Evolutionary conservation across 2,113 vertebrate genomes (phyloP).

Genomic region (Phocoena phocoena): DNA sequence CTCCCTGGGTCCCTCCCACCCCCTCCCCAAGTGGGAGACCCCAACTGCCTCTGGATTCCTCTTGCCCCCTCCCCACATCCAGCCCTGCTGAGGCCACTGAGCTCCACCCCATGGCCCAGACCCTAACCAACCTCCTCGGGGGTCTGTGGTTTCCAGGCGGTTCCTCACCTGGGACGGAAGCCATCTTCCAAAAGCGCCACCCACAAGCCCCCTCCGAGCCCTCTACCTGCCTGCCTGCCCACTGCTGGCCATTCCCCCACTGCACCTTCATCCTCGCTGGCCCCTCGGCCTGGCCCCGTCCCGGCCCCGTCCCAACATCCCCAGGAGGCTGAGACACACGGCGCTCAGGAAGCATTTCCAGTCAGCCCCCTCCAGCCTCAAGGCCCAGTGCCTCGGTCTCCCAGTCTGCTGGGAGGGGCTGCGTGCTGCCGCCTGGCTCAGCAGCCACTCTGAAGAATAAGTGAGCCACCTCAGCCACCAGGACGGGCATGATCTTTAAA

Average conservation of each 20-base stretch:
- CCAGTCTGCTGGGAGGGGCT: not conserved
- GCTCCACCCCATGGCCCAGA: not conserved
- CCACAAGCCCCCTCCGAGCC: not conserved
- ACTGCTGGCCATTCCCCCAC: not conserved
- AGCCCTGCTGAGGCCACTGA: not conserved
- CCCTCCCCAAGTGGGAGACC: not conserved
- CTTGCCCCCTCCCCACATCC: not conserved
- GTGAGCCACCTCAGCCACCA: not conserved
- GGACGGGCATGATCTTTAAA: not conserved
- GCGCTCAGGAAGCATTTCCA: not conserved
- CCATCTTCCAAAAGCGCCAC: not conserved
- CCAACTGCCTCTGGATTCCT: not conserved
- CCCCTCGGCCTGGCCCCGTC: not conserved
- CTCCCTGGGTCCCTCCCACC: not conserved
- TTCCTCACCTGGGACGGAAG: not conserved
- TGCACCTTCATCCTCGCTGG: not conserved
- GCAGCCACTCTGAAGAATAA: not conserved
- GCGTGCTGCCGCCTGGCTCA: rapidly evolving
- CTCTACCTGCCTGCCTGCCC: not conserved
- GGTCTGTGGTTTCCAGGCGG: not conserved
- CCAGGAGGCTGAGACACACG: not conserved
- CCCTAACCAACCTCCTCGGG: not conserved
- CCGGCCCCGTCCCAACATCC: not conserved
- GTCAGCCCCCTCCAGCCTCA: not conserved
- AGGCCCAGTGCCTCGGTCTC: not conserved